A percentile compares a stretch with the other conserved stretches of the same genome.
Evolutionary conservation across 2,113 vertebrate species (phyloP).

Genomic region (Nansenia antarctica): DNA sequence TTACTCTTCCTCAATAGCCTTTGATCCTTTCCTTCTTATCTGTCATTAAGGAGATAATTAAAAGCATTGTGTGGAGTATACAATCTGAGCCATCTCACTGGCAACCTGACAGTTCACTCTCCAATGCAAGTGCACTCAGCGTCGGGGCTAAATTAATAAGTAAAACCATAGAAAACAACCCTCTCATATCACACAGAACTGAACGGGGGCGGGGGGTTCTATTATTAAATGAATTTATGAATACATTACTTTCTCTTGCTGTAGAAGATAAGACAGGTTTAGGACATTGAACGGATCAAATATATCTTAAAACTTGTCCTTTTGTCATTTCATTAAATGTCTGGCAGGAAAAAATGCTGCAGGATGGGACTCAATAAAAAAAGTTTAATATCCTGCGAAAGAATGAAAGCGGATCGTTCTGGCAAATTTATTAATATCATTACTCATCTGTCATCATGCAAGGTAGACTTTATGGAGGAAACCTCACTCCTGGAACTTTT

Average conservation of each 20-base stretch:
- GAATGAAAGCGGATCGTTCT: conserved; percentile 29
- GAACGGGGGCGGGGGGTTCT: conserved; percentile 15
- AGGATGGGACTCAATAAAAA: conserved; percentile 27
- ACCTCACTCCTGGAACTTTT: conserved; percentile 30
- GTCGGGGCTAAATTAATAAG: conserved; percentile 56
- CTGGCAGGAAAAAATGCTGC: conserved; percentile 41
- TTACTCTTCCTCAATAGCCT: conserved; percentile 57
- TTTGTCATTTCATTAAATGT: conserved; percentile 58
- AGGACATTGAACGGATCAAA: conserved; percentile 28
- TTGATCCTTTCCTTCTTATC: conserved; percentile 63
- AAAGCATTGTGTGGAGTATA: conserved; percentile 61
- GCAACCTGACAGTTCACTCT: conserved; percentile 60
- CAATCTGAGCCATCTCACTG: conserved; percentile 47
- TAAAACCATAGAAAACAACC: conserved; percentile 53
- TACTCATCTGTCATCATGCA: conserved; percentile 38
- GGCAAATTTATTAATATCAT: conserved; percentile 43
- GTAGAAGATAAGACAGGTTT: conserved; percentile 26
- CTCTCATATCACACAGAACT: background rate
- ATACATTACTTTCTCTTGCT: conserved; percentile 53
- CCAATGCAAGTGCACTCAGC: conserved; percentile 51
- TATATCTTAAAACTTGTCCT: conserved; percentile 43
- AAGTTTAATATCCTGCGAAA: conserved; percentile 33
- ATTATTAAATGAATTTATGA: conserved; percentile 60
- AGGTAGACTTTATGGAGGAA: conserved; percentile 18
- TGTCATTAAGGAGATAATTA: conserved; percentile 70